phyloP scores from a whole-genome alignment of 2,113 vertebrate species.

The Hipposideros armiger region DNA sequence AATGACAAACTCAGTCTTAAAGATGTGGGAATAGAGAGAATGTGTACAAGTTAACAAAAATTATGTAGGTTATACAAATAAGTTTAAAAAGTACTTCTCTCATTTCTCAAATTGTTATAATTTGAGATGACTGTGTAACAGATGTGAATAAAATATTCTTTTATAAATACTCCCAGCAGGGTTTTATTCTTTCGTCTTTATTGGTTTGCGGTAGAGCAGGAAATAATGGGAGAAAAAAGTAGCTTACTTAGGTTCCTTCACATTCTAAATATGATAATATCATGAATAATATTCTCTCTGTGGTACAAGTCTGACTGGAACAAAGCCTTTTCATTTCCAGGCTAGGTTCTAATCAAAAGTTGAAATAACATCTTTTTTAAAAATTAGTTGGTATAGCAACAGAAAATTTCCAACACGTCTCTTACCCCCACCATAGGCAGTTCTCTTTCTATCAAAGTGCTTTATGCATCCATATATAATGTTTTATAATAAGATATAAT shows the following conservation, averaged over 20 bases:
- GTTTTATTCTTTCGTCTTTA: neutral
- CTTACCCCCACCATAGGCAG: neutral
- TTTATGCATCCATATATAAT: neutral
- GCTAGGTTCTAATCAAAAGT: conserved; percentile 17
- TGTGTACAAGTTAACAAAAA: neutral
- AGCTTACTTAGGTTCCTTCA: neutral
- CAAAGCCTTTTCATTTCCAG: neutral
- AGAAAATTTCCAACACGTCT: neutral
- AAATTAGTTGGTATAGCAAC: neutral
- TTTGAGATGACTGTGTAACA: neutral
- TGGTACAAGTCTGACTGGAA: neutral
- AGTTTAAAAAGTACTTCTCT: neutral
- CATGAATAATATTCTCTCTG: neutral
- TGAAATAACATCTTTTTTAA: neutral
- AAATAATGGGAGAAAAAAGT: conserved; percentile 10
- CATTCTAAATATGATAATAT: neutral
- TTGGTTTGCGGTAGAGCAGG: neutral
- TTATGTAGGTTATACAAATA: neutral
- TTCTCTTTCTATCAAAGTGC: neutral
- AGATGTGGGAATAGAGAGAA: neutral
- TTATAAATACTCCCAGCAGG: neutral
- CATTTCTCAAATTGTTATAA: neutral
- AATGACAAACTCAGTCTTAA: neutral
- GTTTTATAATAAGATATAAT: neutral
- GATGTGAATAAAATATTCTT: conserved; percentile 8